A percentile compares a stretch with the other conserved stretches of the same genome.
phyloP scores from a whole-genome alignment of 2,113 vertebrate species.

The Xerus inauris region DNA sequence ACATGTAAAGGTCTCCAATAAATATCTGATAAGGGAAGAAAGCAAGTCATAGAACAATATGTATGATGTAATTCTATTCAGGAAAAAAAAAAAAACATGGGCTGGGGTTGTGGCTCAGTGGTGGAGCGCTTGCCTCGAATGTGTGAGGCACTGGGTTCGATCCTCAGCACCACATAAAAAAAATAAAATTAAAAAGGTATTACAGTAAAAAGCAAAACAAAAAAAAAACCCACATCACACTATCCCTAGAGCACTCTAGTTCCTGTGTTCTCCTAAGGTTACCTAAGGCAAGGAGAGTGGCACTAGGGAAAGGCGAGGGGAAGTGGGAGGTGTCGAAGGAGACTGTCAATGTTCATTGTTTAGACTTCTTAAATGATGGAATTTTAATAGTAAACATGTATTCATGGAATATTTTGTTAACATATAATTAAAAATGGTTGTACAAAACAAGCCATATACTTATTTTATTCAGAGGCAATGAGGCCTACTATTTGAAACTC shows the following conservation, averaged over 20 bases:
- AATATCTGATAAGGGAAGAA: not conserved
- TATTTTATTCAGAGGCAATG: not conserved
- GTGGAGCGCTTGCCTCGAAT: too few species aligned
- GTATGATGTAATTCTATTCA: not conserved
- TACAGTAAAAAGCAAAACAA: not conserved
- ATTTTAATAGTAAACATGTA: not conserved
- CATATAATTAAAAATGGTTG: not conserved
- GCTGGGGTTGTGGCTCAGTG: too few species aligned
- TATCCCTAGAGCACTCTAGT: too few species aligned
- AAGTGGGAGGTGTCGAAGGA: accelerated
- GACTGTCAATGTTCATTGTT: not conserved
- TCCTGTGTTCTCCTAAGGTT: not conserved
- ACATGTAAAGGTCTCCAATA: not conserved
- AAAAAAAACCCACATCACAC: not conserved
- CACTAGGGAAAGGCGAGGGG: not conserved
- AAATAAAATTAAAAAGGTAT: too few species aligned
- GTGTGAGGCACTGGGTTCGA: too few species aligned
- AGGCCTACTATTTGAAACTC: not conserved
- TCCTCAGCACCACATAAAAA: too few species aligned
- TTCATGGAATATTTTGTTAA: not conserved
- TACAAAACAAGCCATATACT: not conserved
- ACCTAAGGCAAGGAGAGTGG: not conserved
- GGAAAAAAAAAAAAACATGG: not conserved
- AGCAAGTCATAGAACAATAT: not conserved
- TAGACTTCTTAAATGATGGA: not conserved